Evolutionary conservation across 37 sponge, comb jelly and placozoan genomes (phyloP).

Genomic region (Bolinopsis microptera): DNA sequence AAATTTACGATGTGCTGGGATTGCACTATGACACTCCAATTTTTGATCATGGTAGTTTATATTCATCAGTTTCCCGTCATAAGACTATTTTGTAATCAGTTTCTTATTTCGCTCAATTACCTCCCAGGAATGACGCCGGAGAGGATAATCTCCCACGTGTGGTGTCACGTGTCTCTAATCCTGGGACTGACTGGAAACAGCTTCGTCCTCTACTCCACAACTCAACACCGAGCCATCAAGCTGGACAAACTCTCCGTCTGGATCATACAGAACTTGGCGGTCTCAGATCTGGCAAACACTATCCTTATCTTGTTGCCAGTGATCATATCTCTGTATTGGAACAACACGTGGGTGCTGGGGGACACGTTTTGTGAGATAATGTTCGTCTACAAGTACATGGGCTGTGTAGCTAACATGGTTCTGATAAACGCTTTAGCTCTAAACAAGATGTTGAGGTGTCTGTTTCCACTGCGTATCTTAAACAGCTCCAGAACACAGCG

Average conservation of each 20-base stretch:
- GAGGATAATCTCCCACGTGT: background rate
- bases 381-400: background rate
- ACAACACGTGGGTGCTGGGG: background rate
- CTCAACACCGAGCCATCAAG: background rate
- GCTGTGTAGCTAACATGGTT: background rate
- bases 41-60: no score
- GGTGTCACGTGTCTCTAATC: background rate
- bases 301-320: background rate
- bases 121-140: background rate
- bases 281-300: background rate
- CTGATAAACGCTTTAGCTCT: background rate
- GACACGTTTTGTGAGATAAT: background rate
- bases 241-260: background rate
- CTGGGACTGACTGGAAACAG: background rate
- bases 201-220: background rate
- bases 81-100: no score
- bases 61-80: no score
- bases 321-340: background rate
- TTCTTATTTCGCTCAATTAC: no score
- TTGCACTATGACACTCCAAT: no score
- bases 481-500: background rate
- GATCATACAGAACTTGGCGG: slow-evolving; percentile 7
- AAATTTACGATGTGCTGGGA: no score
- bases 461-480: background rate
- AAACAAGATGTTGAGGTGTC: slow-evolving; percentile 16